phyloP scores from a whole-genome alignment of 35 echinoderm and acorn worm species.

The Heliocidaris erythrogramma region DNA sequence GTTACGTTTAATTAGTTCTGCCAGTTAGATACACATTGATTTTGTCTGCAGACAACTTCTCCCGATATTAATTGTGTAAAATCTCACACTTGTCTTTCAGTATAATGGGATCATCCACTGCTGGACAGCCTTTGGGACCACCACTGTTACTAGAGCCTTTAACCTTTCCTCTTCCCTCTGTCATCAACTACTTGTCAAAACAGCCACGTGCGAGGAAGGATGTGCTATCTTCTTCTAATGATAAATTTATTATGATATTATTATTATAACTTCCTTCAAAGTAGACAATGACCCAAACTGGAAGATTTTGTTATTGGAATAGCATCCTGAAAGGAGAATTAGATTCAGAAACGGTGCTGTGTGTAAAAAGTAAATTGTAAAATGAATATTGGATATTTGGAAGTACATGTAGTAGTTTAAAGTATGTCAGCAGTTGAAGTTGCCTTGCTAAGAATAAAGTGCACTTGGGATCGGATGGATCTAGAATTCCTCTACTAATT shows the following conservation, averaged over 20 bases:
- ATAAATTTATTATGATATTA: not conserved
- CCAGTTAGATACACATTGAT: no score
- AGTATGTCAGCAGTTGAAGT: no score
- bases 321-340: no score
- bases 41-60: no score
- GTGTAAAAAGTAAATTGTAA: no score
- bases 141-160: not conserved
- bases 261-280: not conserved
- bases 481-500: no score
- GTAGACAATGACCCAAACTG: not conserved
- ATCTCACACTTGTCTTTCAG: not conserved
- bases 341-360: not conserved
- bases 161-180: not conserved
- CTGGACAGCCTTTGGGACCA: not conserved
- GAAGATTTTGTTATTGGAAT: not conserved
- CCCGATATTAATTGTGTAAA: no score
- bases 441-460: no score
- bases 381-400: no score
- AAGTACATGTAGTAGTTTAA: no score
- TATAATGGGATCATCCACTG: not conserved
- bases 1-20: no score
- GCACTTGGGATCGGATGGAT: no score
- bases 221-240: not conserved
- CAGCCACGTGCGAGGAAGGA: not conserved
- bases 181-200: not conserved